Evolutionary conservation across 2,797 vertebrate species (phyloP).

Genomic region (Euphonia xanthogaster): DNA sequence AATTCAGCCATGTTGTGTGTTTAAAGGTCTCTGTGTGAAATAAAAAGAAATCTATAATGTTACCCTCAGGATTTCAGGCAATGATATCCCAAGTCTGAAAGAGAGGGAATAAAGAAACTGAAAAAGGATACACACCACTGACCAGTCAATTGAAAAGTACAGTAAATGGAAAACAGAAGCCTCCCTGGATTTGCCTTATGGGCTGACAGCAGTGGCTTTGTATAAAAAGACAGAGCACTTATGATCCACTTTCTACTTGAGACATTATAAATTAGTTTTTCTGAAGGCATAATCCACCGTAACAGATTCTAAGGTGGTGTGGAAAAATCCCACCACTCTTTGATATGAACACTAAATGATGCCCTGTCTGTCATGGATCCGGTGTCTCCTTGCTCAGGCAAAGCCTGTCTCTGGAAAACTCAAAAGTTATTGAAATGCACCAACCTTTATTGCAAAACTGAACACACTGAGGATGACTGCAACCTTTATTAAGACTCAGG

Average conservation of each 20-base stretch:
- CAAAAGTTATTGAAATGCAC: neutral
- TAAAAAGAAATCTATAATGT: conserved; percentile 47
- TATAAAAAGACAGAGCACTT: conserved; percentile 13
- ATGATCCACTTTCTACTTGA: conserved; percentile 9
- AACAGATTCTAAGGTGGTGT: neutral
- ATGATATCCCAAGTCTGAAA: conserved; percentile 49
- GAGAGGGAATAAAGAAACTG: conserved; percentile 42
- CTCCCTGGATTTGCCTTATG: conserved; percentile 41
- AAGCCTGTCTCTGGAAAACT: neutral
- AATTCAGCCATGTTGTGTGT: neutral
- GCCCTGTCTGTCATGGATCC: neutral
- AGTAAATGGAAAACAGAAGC: conserved; percentile 58
- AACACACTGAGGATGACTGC: neutral
- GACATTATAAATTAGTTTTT: conserved; percentile 36
- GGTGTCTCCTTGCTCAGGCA: neutral
- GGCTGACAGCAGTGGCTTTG: conserved; percentile 31
- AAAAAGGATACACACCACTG: conserved; percentile 50
- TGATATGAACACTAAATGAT: neutral
- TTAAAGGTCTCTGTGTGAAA: conserved; percentile 45
- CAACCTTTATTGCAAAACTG: neutral
- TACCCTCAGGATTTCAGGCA: conserved; percentile 47
- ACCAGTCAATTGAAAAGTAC: conserved; percentile 48
- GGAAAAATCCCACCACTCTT: neutral
- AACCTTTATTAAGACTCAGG: neutral
- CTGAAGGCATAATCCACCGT: neutral